Evolutionary conservation across 92 coral and sea anemone species (phyloP).

Genomic region (Plumapathes pennacea): DNA sequence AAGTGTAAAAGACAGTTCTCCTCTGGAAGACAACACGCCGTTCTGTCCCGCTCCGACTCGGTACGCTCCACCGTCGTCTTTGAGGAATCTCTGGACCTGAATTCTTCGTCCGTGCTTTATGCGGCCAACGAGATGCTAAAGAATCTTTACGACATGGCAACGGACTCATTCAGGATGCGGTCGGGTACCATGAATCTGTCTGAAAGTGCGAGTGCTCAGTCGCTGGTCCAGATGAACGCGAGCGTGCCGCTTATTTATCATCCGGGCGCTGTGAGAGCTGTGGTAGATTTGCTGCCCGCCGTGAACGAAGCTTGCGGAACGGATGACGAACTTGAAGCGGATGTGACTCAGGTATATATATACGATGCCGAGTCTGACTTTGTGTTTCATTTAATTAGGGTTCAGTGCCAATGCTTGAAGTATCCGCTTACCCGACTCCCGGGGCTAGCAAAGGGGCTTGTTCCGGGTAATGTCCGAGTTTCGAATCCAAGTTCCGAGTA

Average conservation of each 20-base stretch:
- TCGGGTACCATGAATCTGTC: conserved; percentile 39
- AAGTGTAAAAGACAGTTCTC: conserved; percentile 39
- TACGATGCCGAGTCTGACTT: too few species aligned
- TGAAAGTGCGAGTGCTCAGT: conserved; percentile 22
- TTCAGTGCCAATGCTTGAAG: too few species aligned
- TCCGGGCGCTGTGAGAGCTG: conserved; percentile 86
- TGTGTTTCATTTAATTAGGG: too few species aligned
- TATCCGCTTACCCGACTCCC: too few species aligned
- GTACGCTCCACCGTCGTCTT: conserved; percentile 51
- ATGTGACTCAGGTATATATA: too few species aligned
- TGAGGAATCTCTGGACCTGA: conserved; percentile 48
- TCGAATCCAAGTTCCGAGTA: too few species aligned
- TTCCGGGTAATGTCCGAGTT: too few species aligned
- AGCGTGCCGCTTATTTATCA: conserved; percentile 63
- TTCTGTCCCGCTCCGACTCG: conserved; percentile 51
- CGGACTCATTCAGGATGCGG: conserved; percentile 83
- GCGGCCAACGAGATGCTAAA: conserved; percentile 89
- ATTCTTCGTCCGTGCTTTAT: conserved; percentile 58
- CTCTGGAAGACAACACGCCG: conserved; percentile 38
- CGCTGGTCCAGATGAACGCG: conserved; percentile 11
- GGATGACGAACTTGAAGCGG: too few species aligned
- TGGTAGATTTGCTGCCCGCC: conserved; percentile 85
- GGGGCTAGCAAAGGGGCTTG: too few species aligned
- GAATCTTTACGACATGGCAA: conserved; percentile 90
- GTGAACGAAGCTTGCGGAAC: conserved; percentile 45